These are phyloP conservation scores for Paradisaea rubra DNA, from an alignment of 2,113 vertebrate genomes.

Conservation along the genomic window DNA sequence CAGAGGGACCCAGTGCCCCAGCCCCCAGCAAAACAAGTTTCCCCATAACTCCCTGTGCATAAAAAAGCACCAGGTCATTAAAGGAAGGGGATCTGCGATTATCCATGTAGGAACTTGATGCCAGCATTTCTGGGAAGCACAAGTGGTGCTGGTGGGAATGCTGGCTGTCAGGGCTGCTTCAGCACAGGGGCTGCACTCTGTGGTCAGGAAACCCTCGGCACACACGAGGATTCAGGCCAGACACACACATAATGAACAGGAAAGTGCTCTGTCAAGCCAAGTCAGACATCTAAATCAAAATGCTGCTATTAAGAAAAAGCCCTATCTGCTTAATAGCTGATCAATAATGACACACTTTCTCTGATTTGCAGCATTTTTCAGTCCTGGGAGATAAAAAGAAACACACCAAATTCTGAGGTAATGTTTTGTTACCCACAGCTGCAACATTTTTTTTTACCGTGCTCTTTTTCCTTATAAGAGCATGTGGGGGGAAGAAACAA, in stretches of 20 bases:
- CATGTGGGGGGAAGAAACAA: background rate
- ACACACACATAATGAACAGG: background rate
- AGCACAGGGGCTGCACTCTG: background rate
- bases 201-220: background rate
- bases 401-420: background rate
- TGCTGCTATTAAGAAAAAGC: background rate
- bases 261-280: background rate
- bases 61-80: background rate
- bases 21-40: background rate
- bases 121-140: background rate
- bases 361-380: background rate
- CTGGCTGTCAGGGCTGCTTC: background rate
- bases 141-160: background rate
- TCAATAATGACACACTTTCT: background rate
- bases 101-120: fast-evolving
- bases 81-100: background rate
- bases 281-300: background rate
- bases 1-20: background rate
- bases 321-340: background rate
- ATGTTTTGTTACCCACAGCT: background rate
- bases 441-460: background rate
- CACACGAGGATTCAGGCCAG: background rate
- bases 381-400: background rate
- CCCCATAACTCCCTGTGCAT: background rate
- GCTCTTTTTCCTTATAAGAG: background rate